Conservation (phyloP, 1,140 invertebrate genomes). For the Pemphigus obesinymphae region DNA sequence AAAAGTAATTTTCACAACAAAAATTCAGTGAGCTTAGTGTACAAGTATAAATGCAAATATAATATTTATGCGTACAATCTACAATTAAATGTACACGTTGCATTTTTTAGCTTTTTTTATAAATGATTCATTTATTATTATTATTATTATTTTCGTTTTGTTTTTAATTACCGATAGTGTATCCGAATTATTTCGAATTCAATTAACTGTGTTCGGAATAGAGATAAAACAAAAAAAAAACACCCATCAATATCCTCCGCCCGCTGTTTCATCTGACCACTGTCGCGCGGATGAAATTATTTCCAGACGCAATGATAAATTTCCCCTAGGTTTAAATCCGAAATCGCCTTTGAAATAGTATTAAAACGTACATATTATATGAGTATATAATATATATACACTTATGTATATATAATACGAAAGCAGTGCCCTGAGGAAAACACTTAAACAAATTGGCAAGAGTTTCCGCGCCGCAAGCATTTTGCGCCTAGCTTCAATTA, state of each 20-base stretch:
- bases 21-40: no score
- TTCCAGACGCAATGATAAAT: neutral
- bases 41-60: neutral
- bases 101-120: no score
- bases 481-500: neutral
- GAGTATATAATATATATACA: no score
- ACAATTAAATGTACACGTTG: no score
- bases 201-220: neutral
- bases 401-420: neutral
- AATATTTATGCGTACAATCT: neutral
- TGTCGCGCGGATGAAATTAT: neutral
- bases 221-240: neutral
- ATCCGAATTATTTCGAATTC: neutral
- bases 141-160: neutral
- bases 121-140: no score
- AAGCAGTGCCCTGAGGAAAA: neutral
- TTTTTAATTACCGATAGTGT: slow-evolving; percentile 20
- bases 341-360: neutral
- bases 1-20: no score
- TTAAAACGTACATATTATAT: neutral
- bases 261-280: neutral
- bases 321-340: neutral
- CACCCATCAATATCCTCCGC: neutral
- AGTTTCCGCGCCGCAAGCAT: neutral
- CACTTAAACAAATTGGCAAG: slow-evolving; percentile 36